Base-by-base conservation (phyloP, 1,140 invertebrate species). In the Caenorhabditis latens region DNA sequence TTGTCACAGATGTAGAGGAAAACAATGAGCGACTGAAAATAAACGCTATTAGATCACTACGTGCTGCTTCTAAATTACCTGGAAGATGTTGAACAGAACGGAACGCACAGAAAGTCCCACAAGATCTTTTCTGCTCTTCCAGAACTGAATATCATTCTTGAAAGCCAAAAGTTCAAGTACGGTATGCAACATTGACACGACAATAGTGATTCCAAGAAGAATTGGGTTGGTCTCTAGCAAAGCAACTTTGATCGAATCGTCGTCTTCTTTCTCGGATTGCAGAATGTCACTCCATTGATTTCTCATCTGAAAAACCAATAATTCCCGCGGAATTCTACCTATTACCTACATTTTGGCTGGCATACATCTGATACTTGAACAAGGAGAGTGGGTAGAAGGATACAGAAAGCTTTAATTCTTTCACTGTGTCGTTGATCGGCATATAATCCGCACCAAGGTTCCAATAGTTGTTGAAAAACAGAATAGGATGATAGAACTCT, bases 121-220 rank as follows among this genome's bases (percentile, higher is more conserved):
- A 46, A 99, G 94, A 7, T 97, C 97, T 93, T 99, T 97, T 55
- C 98, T 94, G 91, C 98, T 98, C 88, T 97, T 97, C 98, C 98
- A 99, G 93, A 99, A 99, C 94, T 99, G 98, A 91, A 99, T 99
- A 94, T 99, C 96, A 94, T 99, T 99, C 94, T 99, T 99, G 93
- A 99, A 99, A 83, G 98, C 98, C 48, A 99, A 94, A 90, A 99
- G 95, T 93, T 99, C 98, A 94, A 99, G 99, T 67, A 99, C 95
- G 89, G 96, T 98, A 93, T 99, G 98, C 4, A 99, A 94, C 50
- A 99, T 95, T 5, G 98, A 99, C 0, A 99, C 95, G 86, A 95
- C 94, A 84, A 99, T 95, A 16, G 98, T 99, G 57, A 99, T 92
- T 50, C 94, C 97, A 19, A 99, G 93, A 40, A 99, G 94, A 93